Evolutionary conservation across 2,888 invertebrate genomes (phyloP).

Genomic region (Standfussiana lucernea): DNA sequence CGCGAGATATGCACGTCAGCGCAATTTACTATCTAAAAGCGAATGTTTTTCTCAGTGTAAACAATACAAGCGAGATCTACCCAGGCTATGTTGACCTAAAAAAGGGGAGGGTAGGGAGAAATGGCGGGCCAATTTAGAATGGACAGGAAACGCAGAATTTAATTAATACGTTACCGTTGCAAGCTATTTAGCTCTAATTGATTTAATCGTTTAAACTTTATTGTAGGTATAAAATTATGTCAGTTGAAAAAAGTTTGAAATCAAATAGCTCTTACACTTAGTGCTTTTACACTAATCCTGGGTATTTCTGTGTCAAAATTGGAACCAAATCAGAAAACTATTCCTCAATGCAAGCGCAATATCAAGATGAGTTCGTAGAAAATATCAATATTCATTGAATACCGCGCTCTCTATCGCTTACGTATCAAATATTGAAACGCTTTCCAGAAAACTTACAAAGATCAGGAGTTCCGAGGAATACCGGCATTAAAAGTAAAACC

Average conservation of each 20-base stretch:
- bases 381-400: conserved; percentile 27
- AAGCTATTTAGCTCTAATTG: conserved; percentile 40
- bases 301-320: neutral
- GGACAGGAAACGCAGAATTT: conserved; percentile 41
- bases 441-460: conserved; percentile 15
- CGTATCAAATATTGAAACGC: conserved; percentile 18
- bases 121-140: conserved; percentile 43
- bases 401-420: neutral
- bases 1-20: conserved; percentile 60
- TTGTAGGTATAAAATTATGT: neutral
- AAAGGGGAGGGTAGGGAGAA: conserved; percentile 35
- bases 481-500: conserved; percentile 5
- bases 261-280: neutral
- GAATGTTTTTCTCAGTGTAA: conserved; percentile 71
- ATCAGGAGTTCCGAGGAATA: conserved; percentile 20
- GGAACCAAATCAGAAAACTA: neutral
- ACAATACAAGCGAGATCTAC: conserved; percentile 65
- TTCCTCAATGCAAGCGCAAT: neutral
- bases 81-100: conserved; percentile 62
- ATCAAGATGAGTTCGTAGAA: conserved; percentile 34
- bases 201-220: conserved; percentile 24
- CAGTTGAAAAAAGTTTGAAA: neutral
- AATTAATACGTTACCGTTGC: conserved; percentile 49
- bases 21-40: conserved; percentile 71
- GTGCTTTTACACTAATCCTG: neutral